Conservation (phyloP, 2,888 invertebrate species). For the Ochlodes sylvanus region DNA sequence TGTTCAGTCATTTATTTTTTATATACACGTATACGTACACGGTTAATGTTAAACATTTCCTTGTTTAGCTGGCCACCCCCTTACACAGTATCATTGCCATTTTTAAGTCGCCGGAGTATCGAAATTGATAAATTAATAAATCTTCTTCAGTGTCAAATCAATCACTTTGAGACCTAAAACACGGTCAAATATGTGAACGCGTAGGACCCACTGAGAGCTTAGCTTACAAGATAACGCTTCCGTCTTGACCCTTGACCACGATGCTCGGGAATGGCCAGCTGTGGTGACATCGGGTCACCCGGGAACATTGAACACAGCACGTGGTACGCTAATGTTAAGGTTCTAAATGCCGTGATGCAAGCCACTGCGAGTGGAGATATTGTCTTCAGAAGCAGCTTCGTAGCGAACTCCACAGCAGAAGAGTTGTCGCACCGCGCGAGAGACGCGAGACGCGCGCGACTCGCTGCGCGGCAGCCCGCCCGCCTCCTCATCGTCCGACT, state of each 20-base stretch:
- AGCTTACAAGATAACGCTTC: neutral
- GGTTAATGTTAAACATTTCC: slow-evolving; percentile 48
- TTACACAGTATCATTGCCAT: neutral
- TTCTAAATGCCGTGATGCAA: slow-evolving; percentile 57
- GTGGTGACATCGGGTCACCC: slow-evolving; percentile 47
- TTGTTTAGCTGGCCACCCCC: slow-evolving; percentile 62
- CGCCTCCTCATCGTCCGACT: slow-evolving; percentile 75
- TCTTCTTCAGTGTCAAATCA: neutral
- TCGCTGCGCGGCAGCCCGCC: slow-evolving; percentile 79
- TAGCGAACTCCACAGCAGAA: slow-evolving; percentile 74
- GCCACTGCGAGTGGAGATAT: slow-evolving; percentile 52
- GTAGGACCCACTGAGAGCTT: slow-evolving; percentile 41
- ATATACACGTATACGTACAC: slow-evolving; percentile 63
- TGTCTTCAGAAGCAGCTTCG: slow-evolving; percentile 69
- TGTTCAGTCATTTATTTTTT: slow-evolving; percentile 62
- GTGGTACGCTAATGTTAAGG: slow-evolving; percentile 22
- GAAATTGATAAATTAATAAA: neutral
- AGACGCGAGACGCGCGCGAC: slow-evolving; percentile 65
- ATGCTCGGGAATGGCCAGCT: slow-evolving; percentile 62
- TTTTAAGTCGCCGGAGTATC: neutral
- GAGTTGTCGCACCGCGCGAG: slow-evolving; percentile 69
- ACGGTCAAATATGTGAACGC: neutral
- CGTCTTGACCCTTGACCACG: slow-evolving; percentile 32
- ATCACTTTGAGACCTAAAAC: neutral
- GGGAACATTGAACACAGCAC: slow-evolving; percentile 39